A percentile compares a stretch with the other conserved stretches of the same genome.
Conservation (phyloP, 1,140 invertebrate species). For the Drosophila triauraria region DNA sequence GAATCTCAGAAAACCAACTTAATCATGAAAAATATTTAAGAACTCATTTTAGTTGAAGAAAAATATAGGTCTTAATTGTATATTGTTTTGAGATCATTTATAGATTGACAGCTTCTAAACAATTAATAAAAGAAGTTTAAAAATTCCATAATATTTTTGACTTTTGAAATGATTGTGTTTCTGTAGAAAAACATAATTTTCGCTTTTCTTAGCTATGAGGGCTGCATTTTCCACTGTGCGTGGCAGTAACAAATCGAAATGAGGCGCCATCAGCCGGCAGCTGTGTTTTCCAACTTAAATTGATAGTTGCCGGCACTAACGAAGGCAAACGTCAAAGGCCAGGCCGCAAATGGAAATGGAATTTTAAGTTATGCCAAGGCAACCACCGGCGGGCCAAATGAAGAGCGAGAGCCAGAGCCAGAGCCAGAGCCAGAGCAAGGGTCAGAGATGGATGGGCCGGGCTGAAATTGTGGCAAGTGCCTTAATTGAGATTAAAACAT, state of each 20-base stretch:
- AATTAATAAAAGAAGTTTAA: not conserved
- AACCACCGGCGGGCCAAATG: constrained; percentile 33
- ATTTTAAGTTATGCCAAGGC: constrained; percentile 81
- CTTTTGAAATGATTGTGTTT: too few species aligned
- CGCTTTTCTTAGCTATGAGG: not conserved
- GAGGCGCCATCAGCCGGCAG: constrained; percentile 48
- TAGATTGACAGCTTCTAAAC: too few species aligned
- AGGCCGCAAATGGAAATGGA: constrained; percentile 76
- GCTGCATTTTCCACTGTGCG: not conserved
- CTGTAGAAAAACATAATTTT: too few species aligned
- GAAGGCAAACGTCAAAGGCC: constrained; percentile 73
- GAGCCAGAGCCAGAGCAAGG: not conserved
- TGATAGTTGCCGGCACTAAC: constrained; percentile 75
- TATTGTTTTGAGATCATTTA: too few species aligned
- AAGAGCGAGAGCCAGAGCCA: not conserved
- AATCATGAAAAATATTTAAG: too few species aligned
- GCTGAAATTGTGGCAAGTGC: constrained; percentile 74
- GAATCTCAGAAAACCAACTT: too few species aligned
- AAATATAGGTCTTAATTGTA: too few species aligned
- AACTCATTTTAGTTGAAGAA: too few species aligned
- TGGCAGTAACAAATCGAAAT: constrained; percentile 68
- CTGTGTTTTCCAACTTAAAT: constrained; percentile 76
- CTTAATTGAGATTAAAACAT: constrained; percentile 83
- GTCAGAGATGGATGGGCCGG: constrained; percentile 2
- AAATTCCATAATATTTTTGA: not conserved